These are phyloP conservation scores for Gulo gulo DNA, from an alignment of 2,113 vertebrate genomes.

Conservation along the genomic window DNA sequence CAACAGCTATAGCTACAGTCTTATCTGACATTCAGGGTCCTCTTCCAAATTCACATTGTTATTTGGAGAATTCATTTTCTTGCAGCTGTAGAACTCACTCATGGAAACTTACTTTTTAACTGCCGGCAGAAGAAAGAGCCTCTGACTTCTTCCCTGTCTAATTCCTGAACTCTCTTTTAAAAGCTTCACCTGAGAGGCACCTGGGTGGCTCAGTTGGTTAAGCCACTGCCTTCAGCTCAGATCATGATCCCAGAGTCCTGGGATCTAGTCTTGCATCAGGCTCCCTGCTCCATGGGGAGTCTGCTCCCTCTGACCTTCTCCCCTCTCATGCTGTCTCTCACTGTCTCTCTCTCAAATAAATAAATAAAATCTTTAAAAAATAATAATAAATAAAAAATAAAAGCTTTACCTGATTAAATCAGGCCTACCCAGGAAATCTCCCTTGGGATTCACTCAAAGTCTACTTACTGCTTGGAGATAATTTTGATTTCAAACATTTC, in stretches of 20 bases:
- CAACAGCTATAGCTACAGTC: neutral
- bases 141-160: neutral
- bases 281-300: too few relatives aligned
- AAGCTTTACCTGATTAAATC: neutral
- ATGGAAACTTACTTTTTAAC: neutral
- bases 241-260: too few relatives aligned
- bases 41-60: neutral
- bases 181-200: neutral
- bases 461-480: neutral
- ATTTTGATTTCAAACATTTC: neutral
- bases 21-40: neutral
- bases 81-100: neutral
- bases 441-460: conserved; percentile 3
- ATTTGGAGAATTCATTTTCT: neutral
- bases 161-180: neutral
- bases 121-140: neutral
- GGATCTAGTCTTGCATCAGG: too few relatives aligned
- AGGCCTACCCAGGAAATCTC: neutral
- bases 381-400: neutral
- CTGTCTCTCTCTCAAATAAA: too few relatives aligned
- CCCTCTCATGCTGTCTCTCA: too few relatives aligned
- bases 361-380: too few relatives aligned
- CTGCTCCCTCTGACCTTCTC: too few relatives aligned
- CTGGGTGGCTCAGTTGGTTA: too few relatives aligned
- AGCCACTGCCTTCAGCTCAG: too few relatives aligned